Evolutionary conservation across 1,140 invertebrate species (phyloP).

Genomic region (Drosophila kepulauana): DNA sequence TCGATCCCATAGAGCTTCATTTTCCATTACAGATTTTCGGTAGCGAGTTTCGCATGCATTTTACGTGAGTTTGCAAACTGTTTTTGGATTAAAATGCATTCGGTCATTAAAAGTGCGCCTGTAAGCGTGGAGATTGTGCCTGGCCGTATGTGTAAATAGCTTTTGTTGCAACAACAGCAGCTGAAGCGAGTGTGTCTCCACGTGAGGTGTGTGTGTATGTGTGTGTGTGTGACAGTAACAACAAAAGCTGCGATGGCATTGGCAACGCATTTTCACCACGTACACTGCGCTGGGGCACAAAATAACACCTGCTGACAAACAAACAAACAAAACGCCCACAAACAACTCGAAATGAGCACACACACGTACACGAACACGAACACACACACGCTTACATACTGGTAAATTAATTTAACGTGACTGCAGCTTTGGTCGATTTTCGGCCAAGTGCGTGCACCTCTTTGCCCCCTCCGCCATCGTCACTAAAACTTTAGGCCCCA

Average conservation of each 20-base stretch:
- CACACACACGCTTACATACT: conserved; percentile 28
- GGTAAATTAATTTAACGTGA: conserved; percentile 83
- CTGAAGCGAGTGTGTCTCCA: conserved; percentile 17
- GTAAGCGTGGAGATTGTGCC: conserved; percentile 72
- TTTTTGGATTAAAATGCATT: conserved; percentile 83
- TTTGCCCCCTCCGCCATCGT: background rate
- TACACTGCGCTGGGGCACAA: conserved; percentile 70
- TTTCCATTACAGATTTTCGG: conserved; percentile 41
- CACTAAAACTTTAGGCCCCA: conserved; percentile 8
- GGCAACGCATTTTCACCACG: conserved; percentile 73
- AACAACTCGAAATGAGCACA: conserved; percentile 72
- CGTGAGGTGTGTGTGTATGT: conserved; percentile 11
- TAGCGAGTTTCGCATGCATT: conserved; percentile 62
- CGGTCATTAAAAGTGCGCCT: conserved; percentile 79
- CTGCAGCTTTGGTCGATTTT: conserved; percentile 80
- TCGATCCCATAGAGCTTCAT: conserved; percentile 11
- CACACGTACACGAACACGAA: background rate
- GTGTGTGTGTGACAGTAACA: conserved; percentile 48
- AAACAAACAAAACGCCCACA: conserved; percentile 73
- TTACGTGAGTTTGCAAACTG: conserved; percentile 81
- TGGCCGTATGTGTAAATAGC: conserved; percentile 69
- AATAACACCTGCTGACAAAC: conserved; percentile 81
- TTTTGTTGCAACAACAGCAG: conserved; percentile 66
- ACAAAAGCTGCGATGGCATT: conserved; percentile 59
- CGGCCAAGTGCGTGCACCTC: conserved; percentile 59